phyloP scores from a whole-genome alignment of 2,113 vertebrate species.

The Callaeas wilsoni region DNA sequence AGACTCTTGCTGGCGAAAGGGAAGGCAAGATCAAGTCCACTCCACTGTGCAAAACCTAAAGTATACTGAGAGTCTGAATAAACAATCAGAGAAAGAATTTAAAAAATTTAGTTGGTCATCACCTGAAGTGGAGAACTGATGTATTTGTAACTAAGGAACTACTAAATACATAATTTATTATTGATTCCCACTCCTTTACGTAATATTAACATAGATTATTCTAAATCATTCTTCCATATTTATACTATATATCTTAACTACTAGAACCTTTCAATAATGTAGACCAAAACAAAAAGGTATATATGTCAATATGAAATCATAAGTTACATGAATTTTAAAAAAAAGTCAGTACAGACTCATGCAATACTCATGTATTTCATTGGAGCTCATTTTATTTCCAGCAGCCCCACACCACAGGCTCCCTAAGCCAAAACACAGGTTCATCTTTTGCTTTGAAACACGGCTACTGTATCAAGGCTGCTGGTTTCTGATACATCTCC shows the following conservation, averaged over 20 bases:
- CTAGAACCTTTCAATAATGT: neutral
- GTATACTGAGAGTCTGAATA: neutral
- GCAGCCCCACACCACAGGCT: neutral
- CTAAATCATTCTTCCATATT: neutral
- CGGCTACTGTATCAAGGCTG: neutral
- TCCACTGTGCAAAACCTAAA: neutral
- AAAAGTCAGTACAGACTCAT: neutral
- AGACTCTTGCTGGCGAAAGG: neutral
- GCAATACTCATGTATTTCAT: neutral
- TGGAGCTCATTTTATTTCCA: neutral
- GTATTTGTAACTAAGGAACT: neutral
- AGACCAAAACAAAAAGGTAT: neutral
- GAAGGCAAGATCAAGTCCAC: neutral
- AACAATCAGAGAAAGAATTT: neutral
- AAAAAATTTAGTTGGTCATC: neutral
- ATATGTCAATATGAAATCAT: neutral
- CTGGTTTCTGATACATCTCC: neutral
- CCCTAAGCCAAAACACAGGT: neutral
- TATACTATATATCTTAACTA: neutral
- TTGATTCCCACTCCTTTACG: neutral
- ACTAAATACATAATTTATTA: neutral
- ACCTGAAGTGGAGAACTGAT: neutral
- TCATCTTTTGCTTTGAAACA: neutral
- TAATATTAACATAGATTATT: neutral
- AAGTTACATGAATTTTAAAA: neutral